A percentile compares a stretch with the other conserved stretches of the same genome.
Conservation (phyloP, 2,888 invertebrate genomes). For the Hesperia comma region DNA sequence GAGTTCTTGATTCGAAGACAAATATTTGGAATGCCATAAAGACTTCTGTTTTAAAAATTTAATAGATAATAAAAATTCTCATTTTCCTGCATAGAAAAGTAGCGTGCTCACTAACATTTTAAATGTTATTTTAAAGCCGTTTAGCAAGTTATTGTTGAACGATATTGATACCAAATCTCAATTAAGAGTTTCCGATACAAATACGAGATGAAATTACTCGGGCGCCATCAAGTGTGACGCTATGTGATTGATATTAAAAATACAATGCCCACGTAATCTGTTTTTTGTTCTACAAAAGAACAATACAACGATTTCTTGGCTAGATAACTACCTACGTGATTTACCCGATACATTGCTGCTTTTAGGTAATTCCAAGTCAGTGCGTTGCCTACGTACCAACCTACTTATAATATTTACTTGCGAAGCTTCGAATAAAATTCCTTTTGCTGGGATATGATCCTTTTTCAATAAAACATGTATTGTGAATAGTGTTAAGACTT, state of each 20-base stretch:
- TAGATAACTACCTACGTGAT: slow-evolving; percentile 24
- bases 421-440: too few species aligned
- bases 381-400: background rate
- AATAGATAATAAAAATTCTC: too few species aligned
- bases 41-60: too few species aligned
- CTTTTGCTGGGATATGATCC: too few species aligned
- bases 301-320: slow-evolving; percentile 17
- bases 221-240: slow-evolving; percentile 25
- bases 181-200: slow-evolving; percentile 15
- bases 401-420: too few species aligned
- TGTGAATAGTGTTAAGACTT: too few species aligned
- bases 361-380: slow-evolving; percentile 3
- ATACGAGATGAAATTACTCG: slow-evolving; percentile 22
- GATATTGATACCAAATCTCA: slow-evolving; percentile 14
- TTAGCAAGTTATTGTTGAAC: slow-evolving; percentile 7
- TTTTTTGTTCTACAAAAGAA: slow-evolving; percentile 33
- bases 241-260: slow-evolving; percentile 32
- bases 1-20: too few species aligned
- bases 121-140: background rate
- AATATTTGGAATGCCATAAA: too few species aligned
- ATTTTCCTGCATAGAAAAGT: too few species aligned
- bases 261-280: slow-evolving; percentile 31
- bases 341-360: slow-evolving; percentile 14
- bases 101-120: background rate
- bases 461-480: too few species aligned